Percentiles rank a stretch among this genome's conserved stretches.
Conservation (phyloP, 1,140 invertebrate genomes). For the Apis laboriosa region DNA sequence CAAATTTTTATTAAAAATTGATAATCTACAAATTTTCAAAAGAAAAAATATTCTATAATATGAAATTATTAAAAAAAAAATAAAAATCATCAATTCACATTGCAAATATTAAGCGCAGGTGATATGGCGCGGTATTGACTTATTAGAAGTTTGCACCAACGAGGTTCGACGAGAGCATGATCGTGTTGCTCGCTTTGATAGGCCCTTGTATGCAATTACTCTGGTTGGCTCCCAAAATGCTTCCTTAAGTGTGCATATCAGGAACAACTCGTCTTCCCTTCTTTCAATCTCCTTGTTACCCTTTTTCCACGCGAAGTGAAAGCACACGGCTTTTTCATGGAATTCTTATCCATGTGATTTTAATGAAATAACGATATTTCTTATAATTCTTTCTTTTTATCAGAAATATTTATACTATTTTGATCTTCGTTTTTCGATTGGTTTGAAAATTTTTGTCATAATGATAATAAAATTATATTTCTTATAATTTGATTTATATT, state of each 20-base stretch:
- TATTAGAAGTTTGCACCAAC: conserved; percentile 8
- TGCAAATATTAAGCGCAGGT: neutral
- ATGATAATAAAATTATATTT: neutral
- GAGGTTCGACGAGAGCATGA: conserved; percentile 1
- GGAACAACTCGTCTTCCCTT: conserved; percentile 31
- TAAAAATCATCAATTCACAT: neutral
- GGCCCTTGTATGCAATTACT: conserved; percentile 63
- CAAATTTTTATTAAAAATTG: too few species aligned
- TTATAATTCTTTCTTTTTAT: conserved; percentile 25
- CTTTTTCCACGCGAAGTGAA: conserved; percentile 43
- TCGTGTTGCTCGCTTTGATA: conserved; percentile 60
- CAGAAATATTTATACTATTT: neutral
- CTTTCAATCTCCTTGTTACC: conserved; percentile 13
- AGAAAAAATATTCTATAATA: too few species aligned
- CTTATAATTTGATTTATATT: neutral
- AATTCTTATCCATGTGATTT: conserved; percentile 58
- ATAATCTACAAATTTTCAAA: too few species aligned
- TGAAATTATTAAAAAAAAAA: neutral
- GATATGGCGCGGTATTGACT: neutral
- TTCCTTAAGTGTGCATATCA: conserved; percentile 62
- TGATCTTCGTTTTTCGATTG: neutral
- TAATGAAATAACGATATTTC: conserved; percentile 42
- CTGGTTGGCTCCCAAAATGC: conserved; percentile 59
- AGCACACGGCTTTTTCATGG: conserved; percentile 50
- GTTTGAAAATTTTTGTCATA: neutral